Conservation (phyloP, 2,797 vertebrate genomes). For the Oreochromis mossambicus region DNA sequence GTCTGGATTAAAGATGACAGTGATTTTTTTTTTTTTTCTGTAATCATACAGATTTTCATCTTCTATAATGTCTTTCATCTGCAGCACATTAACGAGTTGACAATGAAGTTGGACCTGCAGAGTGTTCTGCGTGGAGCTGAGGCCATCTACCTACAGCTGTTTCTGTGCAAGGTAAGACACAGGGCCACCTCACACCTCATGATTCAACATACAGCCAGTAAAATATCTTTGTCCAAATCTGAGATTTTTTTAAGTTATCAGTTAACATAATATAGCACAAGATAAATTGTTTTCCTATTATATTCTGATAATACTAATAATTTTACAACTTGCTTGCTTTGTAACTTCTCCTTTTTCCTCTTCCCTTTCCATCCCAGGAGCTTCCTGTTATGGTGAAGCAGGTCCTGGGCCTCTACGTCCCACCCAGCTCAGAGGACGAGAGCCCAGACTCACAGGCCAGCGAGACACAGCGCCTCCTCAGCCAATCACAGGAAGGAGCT, state of each 20-base stretch:
- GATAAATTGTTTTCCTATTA: too few relatives aligned
- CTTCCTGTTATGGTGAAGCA: conserved; percentile 84
- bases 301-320: too few relatives aligned
- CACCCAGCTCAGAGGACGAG: conserved; percentile 54
- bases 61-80: neutral
- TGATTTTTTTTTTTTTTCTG: neutral
- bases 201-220: neutral
- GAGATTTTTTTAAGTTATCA: neutral
- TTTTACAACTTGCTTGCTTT: neutral
- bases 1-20: conserved; percentile 14
- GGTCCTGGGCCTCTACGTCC: conserved; percentile 76
- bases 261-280: too few relatives aligned
- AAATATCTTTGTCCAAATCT: neutral
- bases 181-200: rapidly evolving
- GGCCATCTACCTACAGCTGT: conserved; percentile 80
- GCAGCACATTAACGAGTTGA: conserved; percentile 91
- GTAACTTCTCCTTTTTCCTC: neutral
- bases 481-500: conserved; percentile 53
- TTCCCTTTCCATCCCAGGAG: conserved; percentile 67
- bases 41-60: neutral
- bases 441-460: conserved; percentile 60
- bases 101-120: conserved; percentile 88
- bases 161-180: conserved; percentile 65
- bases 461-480: conserved; percentile 51
- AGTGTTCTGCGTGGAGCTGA: conserved; percentile 78